Evolutionary conservation across 2,113 vertebrate genomes (phyloP).

Genomic region (Emydocephalus ijimae): DNA sequence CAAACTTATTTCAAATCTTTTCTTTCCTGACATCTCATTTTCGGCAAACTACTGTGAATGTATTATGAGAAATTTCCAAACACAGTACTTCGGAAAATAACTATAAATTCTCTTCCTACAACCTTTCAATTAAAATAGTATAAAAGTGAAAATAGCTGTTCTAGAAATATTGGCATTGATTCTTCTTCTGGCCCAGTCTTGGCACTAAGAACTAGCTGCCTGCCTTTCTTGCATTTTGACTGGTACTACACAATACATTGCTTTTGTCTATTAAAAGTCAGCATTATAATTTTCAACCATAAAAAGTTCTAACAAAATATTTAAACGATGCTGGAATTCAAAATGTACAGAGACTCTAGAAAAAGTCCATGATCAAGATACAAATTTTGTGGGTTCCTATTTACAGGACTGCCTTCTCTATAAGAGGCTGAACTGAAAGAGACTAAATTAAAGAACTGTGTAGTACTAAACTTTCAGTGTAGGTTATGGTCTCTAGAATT

Average conservation of each 20-base stretch:
- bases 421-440: neutral
- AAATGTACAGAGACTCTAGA: neutral
- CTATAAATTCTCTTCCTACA: neutral
- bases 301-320: neutral
- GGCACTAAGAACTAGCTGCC: neutral
- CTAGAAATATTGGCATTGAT: neutral
- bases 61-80: neutral
- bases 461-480: neutral
- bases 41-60: constrained; percentile 2
- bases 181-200: neutral
- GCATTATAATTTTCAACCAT: neutral
- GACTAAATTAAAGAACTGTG: neutral
- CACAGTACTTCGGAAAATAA: neutral
- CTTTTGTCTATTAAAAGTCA: neutral
- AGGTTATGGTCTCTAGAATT: neutral
- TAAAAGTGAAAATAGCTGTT: neutral
- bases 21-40: constrained; percentile 6
- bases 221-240: neutral
- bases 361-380: neutral
- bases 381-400: neutral
- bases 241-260: neutral
- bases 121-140: neutral
- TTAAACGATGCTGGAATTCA: too few relatives aligned
- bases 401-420: neutral
- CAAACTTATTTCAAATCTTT: neutral